Evolutionary conservation across 2,113 vertebrate species (phyloP).

Genomic region (Coracopsis vasa): DNA sequence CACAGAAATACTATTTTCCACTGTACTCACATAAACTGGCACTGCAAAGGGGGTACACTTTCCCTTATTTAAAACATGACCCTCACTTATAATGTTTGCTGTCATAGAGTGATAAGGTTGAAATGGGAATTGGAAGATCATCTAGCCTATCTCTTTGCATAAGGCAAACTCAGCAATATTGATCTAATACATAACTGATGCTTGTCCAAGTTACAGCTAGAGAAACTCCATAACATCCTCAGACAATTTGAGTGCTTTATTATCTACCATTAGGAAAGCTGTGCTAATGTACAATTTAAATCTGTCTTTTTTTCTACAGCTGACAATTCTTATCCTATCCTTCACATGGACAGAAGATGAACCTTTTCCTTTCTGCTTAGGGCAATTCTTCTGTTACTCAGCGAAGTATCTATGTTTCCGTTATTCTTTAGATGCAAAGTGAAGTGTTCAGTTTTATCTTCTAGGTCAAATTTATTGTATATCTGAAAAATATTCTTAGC

Average conservation of each 20-base stretch:
- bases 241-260: background rate
- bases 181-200: background rate
- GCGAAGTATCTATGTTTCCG: background rate
- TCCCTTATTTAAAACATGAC: background rate
- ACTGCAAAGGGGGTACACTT: rapidly evolving
- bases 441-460: background rate
- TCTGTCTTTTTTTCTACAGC: background rate
- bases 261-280: background rate
- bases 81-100: background rate
- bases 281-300: background rate
- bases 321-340: background rate
- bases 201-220: background rate
- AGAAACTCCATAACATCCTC: background rate
- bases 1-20: background rate
- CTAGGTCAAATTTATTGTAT: background rate
- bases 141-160: background rate
- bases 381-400: background rate
- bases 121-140: background rate
- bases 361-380: background rate
- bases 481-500: background rate
- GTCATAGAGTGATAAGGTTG: background rate
- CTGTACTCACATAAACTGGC: background rate
- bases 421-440: background rate
- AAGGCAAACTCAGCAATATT: background rate
- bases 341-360: rapidly evolving